phyloP scores from a whole-genome alignment of 2,888 invertebrate species.

The Poecilobothrus nobilitatus region DNA sequence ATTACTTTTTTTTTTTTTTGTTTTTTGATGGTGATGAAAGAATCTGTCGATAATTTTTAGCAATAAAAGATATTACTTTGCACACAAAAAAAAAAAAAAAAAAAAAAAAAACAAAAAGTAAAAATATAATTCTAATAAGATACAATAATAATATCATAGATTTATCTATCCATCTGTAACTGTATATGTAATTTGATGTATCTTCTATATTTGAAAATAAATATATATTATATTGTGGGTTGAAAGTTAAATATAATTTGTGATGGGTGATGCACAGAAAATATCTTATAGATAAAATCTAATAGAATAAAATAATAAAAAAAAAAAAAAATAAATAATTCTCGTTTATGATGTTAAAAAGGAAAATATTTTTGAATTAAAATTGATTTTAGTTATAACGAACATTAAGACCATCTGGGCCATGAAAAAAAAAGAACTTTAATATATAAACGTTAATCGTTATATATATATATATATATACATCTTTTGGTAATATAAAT shows the following conservation, averaged over 20 bases:
- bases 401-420: constrained; percentile 4
- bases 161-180: neutral
- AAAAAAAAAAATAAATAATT: neutral
- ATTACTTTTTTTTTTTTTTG: too few species aligned
- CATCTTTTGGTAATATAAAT: too few species aligned
- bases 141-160: neutral
- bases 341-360: neutral
- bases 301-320: neutral
- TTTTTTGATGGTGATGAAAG: constrained; percentile 1
- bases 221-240: neutral
- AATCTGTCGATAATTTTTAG: constrained; percentile 6
- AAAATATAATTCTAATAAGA: too few species aligned
- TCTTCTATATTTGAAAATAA: neutral
- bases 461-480: neutral
- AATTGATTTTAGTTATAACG: constrained; percentile 1
- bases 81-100: too few species aligned
- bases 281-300: neutral
- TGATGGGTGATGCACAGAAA: neutral
- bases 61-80: constrained; percentile 1
- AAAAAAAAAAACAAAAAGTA: too few species aligned
- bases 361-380: neutral
- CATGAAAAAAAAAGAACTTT: neutral
- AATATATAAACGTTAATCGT: neutral
- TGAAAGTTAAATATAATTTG: constrained; percentile 1
- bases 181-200: neutral